Evolutionary conservation across 1,140 invertebrate species (phyloP), one percentile per base, ranked within the genome.

Genomic region (Ostrea edulis): DNA sequence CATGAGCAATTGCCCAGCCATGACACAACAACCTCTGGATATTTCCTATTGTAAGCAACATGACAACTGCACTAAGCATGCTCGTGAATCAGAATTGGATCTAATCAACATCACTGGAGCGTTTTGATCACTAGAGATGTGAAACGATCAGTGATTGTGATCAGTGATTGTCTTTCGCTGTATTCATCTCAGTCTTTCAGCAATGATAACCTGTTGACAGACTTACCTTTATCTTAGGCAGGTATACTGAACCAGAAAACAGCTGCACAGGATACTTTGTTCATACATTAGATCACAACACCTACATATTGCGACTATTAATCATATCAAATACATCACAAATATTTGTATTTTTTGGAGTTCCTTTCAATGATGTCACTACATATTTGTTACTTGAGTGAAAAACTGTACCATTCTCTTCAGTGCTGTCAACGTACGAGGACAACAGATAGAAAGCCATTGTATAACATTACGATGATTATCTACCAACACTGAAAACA

Each of bases 71-170:
- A 71, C 68, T 25, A 71, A 71, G 68, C 29, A 25, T 71, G 14
- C 68, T 25, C 8, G 29, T 71, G 68, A 71, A 71, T 71, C 68
- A 71, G 68, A 71, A 22, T 12, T 9, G 29, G 68, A 71, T 71
- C 29, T 71, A 71, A 71, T 71, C 68, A 29, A 9, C 68, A 71
- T 71, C 68, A 71, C 25, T 71, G 68, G 68, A 71, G 68, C 68
- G 68, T 71, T 71, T 71, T 71, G 68, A 71, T 71, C 68, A 71
- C 68, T 29, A 35, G 68, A 14, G 29, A 71, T 71, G 68, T 71
- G 68, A 71, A 71, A 71, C 35, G 68, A 71, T 71, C 68, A 71
- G 68, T 71, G 22, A 71, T 25, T 22, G 25, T 25, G 25, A 22
- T 29, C 68, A 71, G 3, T 71, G 68, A 71, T 71, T 71, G 68